Conservation (phyloP, 2,113 vertebrate species). For the Nothocercus julius region DNA sequence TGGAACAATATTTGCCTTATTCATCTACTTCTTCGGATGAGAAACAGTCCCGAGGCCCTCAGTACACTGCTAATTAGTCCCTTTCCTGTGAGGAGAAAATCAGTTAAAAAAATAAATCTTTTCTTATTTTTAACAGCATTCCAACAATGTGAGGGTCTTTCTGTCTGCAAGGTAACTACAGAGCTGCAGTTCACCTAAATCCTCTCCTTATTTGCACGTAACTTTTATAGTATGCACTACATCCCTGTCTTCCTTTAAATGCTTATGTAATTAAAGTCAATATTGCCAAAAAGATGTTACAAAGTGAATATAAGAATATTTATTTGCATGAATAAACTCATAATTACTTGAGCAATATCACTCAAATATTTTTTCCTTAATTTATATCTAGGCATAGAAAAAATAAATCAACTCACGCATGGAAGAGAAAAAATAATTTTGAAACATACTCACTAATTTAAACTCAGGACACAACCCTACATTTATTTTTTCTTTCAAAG, state of each 20-base stretch:
- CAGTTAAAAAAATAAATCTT: neutral
- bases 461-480: neutral
- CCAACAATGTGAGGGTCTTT: constrained; percentile 23
- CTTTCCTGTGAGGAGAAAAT: constrained; percentile 46
- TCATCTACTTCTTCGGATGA: constrained; percentile 35
- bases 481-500: neutral
- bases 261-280: constrained; percentile 55
- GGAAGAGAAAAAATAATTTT: neutral
- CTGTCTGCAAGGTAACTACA: constrained; percentile 63
- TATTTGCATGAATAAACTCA: constrained; percentile 33
- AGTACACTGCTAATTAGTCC: constrained; percentile 46
- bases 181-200: constrained; percentile 51
- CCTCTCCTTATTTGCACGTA: constrained; percentile 3
- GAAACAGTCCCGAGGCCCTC: constrained; percentile 28
- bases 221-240: constrained; percentile 26
- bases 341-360: constrained; percentile 34
- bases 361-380: neutral
- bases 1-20: constrained; percentile 38
- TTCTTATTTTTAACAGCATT: constrained; percentile 56
- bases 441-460: neutral
- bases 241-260: constrained; percentile 27
- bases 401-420: neutral
- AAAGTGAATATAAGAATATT: neutral
- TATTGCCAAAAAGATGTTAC: constrained; percentile 47
- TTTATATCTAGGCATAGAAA: neutral